Percentiles rank a stretch among this genome's conserved stretches.
phyloP scores from a whole-genome alignment of 1,140 invertebrate genomes.

The Pseudomyrmex pallidus region DNA sequence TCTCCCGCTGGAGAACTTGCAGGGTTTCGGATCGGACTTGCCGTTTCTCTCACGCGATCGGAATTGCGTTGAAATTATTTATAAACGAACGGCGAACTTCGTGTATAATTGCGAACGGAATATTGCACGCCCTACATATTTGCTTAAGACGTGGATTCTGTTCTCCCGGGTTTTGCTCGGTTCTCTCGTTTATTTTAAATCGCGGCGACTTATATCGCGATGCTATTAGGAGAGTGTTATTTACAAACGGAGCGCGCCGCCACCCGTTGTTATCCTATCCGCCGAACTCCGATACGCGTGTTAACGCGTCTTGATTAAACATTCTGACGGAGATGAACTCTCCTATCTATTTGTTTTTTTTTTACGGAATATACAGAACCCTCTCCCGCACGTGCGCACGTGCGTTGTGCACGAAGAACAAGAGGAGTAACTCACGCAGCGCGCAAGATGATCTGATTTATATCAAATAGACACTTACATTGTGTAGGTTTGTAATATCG shows the following conservation, averaged over 20 bases:
- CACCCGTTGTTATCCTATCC: constrained; percentile 44
- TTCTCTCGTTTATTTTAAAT: constrained; percentile 44
- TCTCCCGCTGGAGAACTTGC: no score
- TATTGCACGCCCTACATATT: constrained; percentile 17
- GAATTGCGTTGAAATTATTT: constrained; percentile 28
- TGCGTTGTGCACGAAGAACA: not conserved
- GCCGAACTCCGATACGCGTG: not conserved
- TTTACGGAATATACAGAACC: constrained; percentile 14
- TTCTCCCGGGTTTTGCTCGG: no score
- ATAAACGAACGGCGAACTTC: not conserved
- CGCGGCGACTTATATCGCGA: constrained; percentile 7
- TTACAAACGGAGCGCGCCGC: constrained; percentile 46
- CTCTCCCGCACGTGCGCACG: constrained; percentile 2
- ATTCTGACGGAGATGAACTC: constrained; percentile 40
- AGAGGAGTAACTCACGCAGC: no score
- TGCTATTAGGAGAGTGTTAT: constrained; percentile 42
- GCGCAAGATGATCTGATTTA: no score
- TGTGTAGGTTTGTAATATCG: no score
- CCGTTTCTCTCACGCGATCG: not conserved
- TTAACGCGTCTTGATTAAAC: constrained; percentile 49
- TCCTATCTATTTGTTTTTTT: constrained; percentile 59
- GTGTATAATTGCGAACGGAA: not conserved
- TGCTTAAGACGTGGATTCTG: constrained; percentile 16
- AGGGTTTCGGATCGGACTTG: no score
- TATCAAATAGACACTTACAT: no score